Evolutionary conservation across 2,797 vertebrate genomes (phyloP).

Genomic region (Lutjanus campechanus): DNA sequence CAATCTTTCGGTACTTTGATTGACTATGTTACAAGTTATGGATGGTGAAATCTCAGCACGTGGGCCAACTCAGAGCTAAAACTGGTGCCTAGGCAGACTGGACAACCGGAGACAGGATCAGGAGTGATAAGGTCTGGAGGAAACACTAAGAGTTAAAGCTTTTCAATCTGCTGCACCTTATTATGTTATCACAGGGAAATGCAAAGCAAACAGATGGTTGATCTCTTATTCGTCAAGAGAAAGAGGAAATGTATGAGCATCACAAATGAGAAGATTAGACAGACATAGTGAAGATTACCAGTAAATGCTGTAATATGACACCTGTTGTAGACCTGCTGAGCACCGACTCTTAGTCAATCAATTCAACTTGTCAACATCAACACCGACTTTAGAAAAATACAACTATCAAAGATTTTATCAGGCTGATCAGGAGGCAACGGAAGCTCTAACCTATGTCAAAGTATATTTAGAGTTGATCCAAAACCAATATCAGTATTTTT

Average conservation of each 20-base stretch:
- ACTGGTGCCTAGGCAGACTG: too few relatives aligned
- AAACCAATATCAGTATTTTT: too few relatives aligned
- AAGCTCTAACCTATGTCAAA: neutral
- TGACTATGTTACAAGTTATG: neutral
- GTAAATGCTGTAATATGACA: neutral
- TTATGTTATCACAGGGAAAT: neutral
- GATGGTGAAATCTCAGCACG: neutral
- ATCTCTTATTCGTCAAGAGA: constrained; percentile 6
- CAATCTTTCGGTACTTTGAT: neutral
- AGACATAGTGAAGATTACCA: neutral
- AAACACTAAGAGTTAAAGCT: neutral
- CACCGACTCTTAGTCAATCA: neutral
- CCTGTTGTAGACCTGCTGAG: neutral
- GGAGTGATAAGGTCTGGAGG: neutral
- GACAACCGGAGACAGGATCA: neutral
- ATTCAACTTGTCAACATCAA: neutral
- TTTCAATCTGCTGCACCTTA: neutral
- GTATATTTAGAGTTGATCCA: neutral
- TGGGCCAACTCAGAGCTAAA: neutral
- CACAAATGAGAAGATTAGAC: neutral
- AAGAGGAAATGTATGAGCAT: neutral
- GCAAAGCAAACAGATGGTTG: neutral
- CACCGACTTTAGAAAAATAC: neutral
- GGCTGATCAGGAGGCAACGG: neutral
- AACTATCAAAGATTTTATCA: neutral